These are phyloP conservation scores for Drosophila crucigera DNA, from an alignment of 2,888 invertebrate species.

Conservation along the genomic window DNA sequence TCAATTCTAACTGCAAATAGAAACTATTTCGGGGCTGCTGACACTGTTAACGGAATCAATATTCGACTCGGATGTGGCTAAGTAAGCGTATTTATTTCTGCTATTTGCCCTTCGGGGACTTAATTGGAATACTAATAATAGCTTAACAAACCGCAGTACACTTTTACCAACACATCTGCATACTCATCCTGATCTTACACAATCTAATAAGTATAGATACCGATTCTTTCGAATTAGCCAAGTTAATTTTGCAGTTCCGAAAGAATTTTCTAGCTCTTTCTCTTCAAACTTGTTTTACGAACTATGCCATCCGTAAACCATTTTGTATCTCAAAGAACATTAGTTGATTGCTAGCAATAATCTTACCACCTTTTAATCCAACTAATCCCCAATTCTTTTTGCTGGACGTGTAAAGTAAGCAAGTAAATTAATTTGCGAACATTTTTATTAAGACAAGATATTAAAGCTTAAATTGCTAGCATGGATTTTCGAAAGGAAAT, in stretches of 20 bases:
- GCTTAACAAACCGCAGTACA: no score
- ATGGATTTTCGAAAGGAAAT: background rate
- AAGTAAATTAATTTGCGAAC: background rate
- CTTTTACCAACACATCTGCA: background rate
- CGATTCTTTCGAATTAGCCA: background rate
- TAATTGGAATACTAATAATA: no score
- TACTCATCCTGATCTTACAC: background rate
- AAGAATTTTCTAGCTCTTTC: background rate
- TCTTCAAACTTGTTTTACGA: background rate
- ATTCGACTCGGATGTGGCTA: background rate
- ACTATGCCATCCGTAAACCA: background rate
- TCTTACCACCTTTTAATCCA: background rate
- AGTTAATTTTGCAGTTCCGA: background rate
- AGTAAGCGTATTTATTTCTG: no score
- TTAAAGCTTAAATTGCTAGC: background rate
- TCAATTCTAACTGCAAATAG: background rate
- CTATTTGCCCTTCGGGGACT: no score
- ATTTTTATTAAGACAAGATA: no score
- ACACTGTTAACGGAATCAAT: background rate
- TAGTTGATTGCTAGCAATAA: background rate
- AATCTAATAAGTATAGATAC: background rate
- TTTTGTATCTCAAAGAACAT: background rate
- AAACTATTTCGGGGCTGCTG: background rate
- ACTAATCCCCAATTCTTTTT: background rate
- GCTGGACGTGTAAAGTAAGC: background rate